phyloP scores from a whole-genome alignment of 1,140 invertebrate genomes.

The Hestina assimilis region DNA sequence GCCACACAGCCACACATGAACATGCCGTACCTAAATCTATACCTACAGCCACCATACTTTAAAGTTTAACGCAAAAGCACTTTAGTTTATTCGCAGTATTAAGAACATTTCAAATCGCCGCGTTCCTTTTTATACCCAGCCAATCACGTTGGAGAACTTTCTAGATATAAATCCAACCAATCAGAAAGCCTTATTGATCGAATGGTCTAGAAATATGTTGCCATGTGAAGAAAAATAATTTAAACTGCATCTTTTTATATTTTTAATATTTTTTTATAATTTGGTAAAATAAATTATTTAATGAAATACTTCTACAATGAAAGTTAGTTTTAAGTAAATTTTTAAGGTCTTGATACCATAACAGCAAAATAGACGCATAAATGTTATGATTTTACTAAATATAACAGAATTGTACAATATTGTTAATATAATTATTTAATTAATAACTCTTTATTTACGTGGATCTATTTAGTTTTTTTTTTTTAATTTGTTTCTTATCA shows the following conservation, averaged over 20 bases:
- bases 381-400: too few species aligned
- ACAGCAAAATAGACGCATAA: too few species aligned
- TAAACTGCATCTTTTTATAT: not conserved
- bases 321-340: too few species aligned
- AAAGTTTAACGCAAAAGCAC: not conserved
- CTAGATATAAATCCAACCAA: constrained; percentile 43
- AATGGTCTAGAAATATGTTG: constrained; percentile 49
- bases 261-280: not conserved
- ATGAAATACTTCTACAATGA: too few species aligned
- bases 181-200: constrained; percentile 32
- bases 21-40: constrained; percentile 86
- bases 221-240: constrained; percentile 18
- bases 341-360: too few species aligned
- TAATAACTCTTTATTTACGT: too few species aligned
- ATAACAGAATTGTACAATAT: too few species aligned
- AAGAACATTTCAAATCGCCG: constrained; percentile 11
- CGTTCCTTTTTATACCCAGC: constrained; percentile 43
- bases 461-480: too few species aligned
- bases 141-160: constrained; percentile 47
- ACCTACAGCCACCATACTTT: constrained; percentile 78
- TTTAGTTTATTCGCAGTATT: not conserved
- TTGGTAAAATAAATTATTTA: too few species aligned
- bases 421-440: too few species aligned
- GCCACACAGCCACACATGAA: constrained; percentile 85
- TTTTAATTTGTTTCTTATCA: too few species aligned